Evolutionary conservation across 2,888 invertebrate genomes (phyloP).

Genomic region (Cheilosia pagana): DNA sequence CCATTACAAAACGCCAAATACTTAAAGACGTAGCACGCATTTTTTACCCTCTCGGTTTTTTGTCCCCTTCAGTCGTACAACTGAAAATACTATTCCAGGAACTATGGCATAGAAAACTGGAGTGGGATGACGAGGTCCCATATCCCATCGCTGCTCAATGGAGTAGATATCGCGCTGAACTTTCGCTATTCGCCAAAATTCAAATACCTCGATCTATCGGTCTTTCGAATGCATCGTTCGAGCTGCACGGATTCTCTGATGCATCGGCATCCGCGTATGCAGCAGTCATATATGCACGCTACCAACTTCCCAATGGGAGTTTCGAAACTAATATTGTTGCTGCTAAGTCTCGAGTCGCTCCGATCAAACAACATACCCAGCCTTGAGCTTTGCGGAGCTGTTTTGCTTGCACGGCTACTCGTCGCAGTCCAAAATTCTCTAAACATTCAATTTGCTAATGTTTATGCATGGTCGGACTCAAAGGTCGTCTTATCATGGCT

Average conservation of each 20-base stretch:
- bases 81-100: slow-evolving; percentile 17
- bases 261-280: slow-evolving; percentile 41
- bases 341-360: neutral
- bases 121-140: slow-evolving; percentile 21
- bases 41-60: slow-evolving; percentile 32
- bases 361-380: slow-evolving; percentile 4
- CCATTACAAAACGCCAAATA: too few relatives aligned
- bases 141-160: neutral
- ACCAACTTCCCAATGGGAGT: neutral
- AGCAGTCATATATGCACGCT: slow-evolving; percentile 45
- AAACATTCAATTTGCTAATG: too few relatives aligned
- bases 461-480: too few relatives aligned
- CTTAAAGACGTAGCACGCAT: too few relatives aligned
- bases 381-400: neutral
- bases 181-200: neutral
- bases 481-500: neutral
- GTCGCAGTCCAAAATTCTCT: too few relatives aligned
- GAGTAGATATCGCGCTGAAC: neutral
- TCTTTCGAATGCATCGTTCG: neutral
- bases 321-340: neutral
- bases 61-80: slow-evolving; percentile 4
- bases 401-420: neutral
- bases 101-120: slow-evolving; percentile 4
- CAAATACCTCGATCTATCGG: slow-evolving; percentile 12
- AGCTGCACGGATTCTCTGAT: slow-evolving; percentile 44